phyloP scores from a whole-genome alignment of 2,797 vertebrate genomes.

The Microcaecilia unicolor region DNA sequence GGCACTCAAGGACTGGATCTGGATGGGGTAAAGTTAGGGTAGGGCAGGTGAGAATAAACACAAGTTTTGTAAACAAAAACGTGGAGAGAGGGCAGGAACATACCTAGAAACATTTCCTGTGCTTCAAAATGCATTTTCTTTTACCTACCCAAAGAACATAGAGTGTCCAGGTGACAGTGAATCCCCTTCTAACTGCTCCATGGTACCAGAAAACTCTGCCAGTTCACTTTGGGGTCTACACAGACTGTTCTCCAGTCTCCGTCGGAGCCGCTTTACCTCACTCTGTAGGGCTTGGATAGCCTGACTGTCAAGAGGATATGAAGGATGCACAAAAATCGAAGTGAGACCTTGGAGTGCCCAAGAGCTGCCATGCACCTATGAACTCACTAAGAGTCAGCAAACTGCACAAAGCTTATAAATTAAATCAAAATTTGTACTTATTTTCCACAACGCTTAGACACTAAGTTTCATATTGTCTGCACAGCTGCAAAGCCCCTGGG shows the following conservation, averaged over 20 bases:
- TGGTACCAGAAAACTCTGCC: not conserved
- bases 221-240: constrained; percentile 2
- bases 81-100: fast-evolving
- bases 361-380: too few species aligned
- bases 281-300: constrained; percentile 59
- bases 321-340: too few species aligned
- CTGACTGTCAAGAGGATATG: constrained; percentile 37
- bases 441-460: too few species aligned
- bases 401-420: too few species aligned
- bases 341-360: too few species aligned
- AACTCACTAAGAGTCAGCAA: too few species aligned
- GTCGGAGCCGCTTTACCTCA: constrained; percentile 61
- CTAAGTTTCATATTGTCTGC: too few species aligned
- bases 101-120: too few species aligned
- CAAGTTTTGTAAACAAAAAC: fast-evolving
- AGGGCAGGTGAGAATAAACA: not conserved
- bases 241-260: constrained; percentile 54
- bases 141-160: constrained; percentile 38
- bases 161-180: not conserved
- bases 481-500: too few species aligned
- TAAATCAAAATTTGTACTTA: too few species aligned
- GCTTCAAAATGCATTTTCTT: too few species aligned
- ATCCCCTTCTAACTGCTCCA: not conserved
- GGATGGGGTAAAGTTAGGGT: not conserved
- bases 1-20: not conserved